Evolutionary conservation across 1,140 invertebrate genomes (phyloP).

Genomic region (Aphelenchoides fujianensis): DNA sequence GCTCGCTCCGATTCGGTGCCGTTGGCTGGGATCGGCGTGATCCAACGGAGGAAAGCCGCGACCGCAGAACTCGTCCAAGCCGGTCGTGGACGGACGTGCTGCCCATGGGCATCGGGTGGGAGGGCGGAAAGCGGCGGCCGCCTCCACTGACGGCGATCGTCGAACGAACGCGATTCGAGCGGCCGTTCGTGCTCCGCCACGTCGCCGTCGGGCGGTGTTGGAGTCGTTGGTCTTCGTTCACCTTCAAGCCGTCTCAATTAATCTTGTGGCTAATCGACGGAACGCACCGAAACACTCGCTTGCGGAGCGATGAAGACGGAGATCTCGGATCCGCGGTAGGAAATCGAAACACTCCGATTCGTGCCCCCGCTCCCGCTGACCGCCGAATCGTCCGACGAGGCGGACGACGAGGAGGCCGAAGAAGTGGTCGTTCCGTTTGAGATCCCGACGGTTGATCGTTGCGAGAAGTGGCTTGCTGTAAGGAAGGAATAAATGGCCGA

Average conservation of each 20-base stretch:
- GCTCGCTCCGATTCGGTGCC: background rate
- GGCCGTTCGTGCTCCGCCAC: slow-evolving; percentile 25
- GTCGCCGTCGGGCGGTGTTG: slow-evolving; percentile 11
- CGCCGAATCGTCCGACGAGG: background rate
- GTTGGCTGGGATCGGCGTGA: background rate
- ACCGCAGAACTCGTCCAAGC: slow-evolving; percentile 1
- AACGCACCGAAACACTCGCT: slow-evolving; percentile 29
- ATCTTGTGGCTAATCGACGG: slow-evolving; percentile 4
- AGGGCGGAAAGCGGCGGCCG: background rate
- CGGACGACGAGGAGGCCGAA: slow-evolving; percentile 8
- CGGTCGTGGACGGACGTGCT: background rate
- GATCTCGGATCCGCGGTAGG: slow-evolving; percentile 32
- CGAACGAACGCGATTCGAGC: slow-evolving; percentile 21
- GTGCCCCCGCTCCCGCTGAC: slow-evolving; percentile 10
- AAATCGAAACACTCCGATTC: slow-evolving; percentile 30
- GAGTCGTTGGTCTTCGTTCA: slow-evolving; percentile 22
- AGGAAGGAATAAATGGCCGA: slow-evolving; percentile 10
- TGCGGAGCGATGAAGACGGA: slow-evolving; percentile 33
- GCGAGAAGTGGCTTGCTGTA: slow-evolving; percentile 30
- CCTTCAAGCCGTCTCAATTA: slow-evolving; percentile 25
- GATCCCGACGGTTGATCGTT: slow-evolving; percentile 30
- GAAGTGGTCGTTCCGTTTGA: slow-evolving; percentile 30
- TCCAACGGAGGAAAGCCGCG: background rate
- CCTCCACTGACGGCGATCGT: background rate
- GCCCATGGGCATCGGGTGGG: background rate